Conservation (phyloP, 1,140 invertebrate genomes). For the Nilaparvata lugens region DNA sequence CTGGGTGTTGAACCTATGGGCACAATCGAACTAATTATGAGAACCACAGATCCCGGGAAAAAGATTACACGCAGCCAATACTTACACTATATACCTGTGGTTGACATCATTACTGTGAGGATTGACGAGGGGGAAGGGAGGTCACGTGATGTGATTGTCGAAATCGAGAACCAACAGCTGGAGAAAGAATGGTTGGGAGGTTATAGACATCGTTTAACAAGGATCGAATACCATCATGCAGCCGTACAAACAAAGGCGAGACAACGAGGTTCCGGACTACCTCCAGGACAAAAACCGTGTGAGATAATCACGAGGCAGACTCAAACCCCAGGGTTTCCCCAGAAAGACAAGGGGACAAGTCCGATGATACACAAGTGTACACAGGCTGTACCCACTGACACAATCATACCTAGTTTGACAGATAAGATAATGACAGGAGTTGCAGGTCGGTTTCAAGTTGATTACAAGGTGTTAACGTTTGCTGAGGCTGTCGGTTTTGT, state of each 20-base stretch:
- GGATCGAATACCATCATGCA: constrained; percentile 20
- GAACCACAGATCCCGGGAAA: background rate
- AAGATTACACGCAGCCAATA: background rate
- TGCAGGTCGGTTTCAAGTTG: constrained; percentile 11
- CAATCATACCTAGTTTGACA: background rate
- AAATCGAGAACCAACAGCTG: constrained; percentile 19
- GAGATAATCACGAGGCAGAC: constrained; percentile 4
- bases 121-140: constrained; percentile 1
- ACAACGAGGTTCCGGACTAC: background rate
- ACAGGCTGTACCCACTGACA: constrained; percentile 9
- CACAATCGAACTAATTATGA: constrained; percentile 17
- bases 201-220: constrained; percentile 15
- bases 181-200: constrained; percentile 24
- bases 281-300: background rate
- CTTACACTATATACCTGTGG: constrained; percentile 14
- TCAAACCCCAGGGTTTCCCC: constrained; percentile 12
- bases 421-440: constrained; percentile 13
- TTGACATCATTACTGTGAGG: constrained; percentile 25
- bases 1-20: constrained; percentile 21
- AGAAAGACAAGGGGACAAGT: constrained; percentile 1
- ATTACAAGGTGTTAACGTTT: constrained; percentile 7
- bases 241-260: constrained; percentile 17
- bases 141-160: constrained; percentile 18
- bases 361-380: constrained; percentile 6
- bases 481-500: constrained; percentile 12